Base-by-base conservation (phyloP, 2,888 invertebrate species). In the Pyrocoelia pectoralis region DNA sequence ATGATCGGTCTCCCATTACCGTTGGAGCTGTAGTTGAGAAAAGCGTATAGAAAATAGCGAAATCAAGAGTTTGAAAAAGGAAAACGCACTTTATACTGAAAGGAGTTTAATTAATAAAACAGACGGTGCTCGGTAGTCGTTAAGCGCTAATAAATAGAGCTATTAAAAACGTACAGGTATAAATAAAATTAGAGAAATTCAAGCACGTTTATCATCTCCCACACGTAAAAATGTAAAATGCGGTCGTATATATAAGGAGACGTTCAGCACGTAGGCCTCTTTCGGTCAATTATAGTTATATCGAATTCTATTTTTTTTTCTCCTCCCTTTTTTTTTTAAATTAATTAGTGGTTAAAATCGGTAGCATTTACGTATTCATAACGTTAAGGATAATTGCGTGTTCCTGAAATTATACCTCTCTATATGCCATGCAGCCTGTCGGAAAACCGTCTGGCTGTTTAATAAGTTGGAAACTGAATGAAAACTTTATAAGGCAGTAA, bases 401-500 rank as follows among this genome's bases (percentile, higher is more conserved):
- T 59, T 33, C 15, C 15, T 9, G 46, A 24, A 55, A 46, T 59
- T 59, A 59, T 29, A 18, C 5, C 14, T 10, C 24, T 28, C 4
- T 12, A 13, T 18, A 51, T 29, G 24, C 29, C 28, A 6, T 24
- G 24, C 17, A 14, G 14, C 43, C 29, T 38, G 43, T 54, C 53
- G 59, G 53, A 59, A 58, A 54, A 59, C 18, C 58, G 41, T 46
- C 59, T 46, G 53, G 46, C 53, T 38, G 13, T 14, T 59, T 54
- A 63, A 63, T 63, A 63, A 59, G 24, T 54, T 40, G 43, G 49
- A 60, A 64, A 54, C 10, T 19, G 18, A 19, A 60, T 57, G 60
- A 65, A 65, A 60, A 65, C 17, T 60, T 60, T 17, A 65, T 60
- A 49, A 51, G 13, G 48, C 48, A 28, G 51, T 18, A 33, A 24